Conservation (phyloP, 2,113 vertebrate genomes). For the Chaetodon trifascialis region DNA sequence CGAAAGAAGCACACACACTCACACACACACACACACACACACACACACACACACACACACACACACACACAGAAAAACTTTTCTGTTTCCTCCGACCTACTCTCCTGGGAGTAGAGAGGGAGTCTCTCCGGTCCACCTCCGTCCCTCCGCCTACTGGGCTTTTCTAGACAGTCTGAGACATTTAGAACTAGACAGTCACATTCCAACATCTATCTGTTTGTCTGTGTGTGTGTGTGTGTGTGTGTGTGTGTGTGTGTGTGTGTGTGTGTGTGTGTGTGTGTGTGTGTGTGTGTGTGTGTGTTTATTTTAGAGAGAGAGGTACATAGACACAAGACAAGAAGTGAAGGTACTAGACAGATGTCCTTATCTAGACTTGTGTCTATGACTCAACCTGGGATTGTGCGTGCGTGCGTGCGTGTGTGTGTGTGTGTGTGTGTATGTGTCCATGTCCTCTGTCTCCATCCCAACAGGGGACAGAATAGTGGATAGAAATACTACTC, state of each 20-base stretch:
- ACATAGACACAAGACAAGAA: conserved; percentile 16
- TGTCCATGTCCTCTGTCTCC: conserved; percentile 19
- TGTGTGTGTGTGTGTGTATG: background rate
- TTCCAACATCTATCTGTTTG: conserved; percentile 46
- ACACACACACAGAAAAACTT: background rate
- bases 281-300: conserved; percentile 29
- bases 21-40: background rate
- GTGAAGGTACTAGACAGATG: conserved; percentile 8
- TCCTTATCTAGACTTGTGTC: conserved; percentile 19
- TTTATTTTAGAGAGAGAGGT: conserved; percentile 24
- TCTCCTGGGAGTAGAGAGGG: conserved; percentile 2
- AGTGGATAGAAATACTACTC: conserved; percentile 49
- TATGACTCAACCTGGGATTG: conserved; percentile 6
- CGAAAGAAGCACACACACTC: background rate
- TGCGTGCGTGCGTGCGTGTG: background rate
- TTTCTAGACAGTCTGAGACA: conserved; percentile 54
- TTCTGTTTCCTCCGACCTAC: background rate
- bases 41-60: background rate
- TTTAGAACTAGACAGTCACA: conserved; percentile 65
- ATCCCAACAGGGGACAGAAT: conserved; percentile 41
- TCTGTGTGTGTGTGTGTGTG: background rate
- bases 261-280: conserved; percentile 24
- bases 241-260: background rate
- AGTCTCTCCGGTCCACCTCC: conserved; percentile 4
- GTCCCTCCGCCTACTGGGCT: conserved; percentile 14